phyloP scores from a whole-genome alignment of 2,797 vertebrate species.

The Mormyrus proboscirostris region DNA sequence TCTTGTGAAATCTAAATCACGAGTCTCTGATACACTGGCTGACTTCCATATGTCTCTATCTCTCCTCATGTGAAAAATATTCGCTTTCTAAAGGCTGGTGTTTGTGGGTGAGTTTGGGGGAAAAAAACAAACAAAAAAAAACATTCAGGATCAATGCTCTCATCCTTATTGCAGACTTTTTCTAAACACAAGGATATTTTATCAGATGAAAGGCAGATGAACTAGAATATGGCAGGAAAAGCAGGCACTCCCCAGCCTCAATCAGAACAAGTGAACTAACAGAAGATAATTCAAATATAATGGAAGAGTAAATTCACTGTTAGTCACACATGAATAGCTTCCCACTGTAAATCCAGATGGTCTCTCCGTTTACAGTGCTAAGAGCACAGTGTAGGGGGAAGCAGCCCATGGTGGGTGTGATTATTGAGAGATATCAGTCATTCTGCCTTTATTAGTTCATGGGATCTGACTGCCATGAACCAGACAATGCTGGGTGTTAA shows the following conservation, averaged over 20 bases:
- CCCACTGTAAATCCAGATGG: background rate
- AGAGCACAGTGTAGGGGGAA: background rate
- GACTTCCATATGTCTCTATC: background rate
- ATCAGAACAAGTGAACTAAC: background rate
- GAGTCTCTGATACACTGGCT: background rate
- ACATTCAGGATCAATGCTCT: background rate
- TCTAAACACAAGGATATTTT: background rate
- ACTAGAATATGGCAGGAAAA: background rate
- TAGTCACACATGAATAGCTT: background rate
- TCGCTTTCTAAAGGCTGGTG: background rate
- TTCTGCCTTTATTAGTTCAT: background rate
- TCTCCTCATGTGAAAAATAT: background rate
- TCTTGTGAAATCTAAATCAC: background rate
- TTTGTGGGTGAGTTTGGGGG: background rate
- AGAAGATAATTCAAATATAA: background rate
- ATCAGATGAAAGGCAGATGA: background rate
- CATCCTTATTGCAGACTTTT: background rate
- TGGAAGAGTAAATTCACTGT: background rate
- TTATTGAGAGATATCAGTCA: background rate
- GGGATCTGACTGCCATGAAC: background rate
- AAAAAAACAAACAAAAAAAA: background rate
- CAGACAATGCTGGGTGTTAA: background rate
- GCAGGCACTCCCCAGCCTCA: background rate
- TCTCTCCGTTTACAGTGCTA: background rate
- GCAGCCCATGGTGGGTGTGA: background rate